Base-by-base conservation (phyloP, 1,140 invertebrate genomes). In the Trissolcus basalis region DNA sequence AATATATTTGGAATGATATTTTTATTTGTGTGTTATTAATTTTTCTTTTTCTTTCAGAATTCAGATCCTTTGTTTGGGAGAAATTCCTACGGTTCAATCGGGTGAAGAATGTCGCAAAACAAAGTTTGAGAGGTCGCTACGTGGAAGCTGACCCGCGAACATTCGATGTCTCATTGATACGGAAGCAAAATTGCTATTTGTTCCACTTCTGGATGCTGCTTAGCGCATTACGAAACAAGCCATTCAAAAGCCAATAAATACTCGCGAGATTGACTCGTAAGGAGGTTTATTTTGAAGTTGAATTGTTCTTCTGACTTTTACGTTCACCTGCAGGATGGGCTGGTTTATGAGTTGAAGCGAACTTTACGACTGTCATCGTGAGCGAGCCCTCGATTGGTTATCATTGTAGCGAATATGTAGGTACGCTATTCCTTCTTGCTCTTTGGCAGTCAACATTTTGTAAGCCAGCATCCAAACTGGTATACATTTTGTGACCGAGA, bases 231-330 rank as follows among this genome's bases (percentile, higher is more conserved):
- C 47, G 63, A 56, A 58, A 58, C 45, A 19, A 16, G 12, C 14
- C 36, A 48, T 49, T 56, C 32, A 56, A 49, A 36, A 27, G 10
- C 0, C 19, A 6, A 43, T 58, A 67, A 67, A 67, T 67, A 47
- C 43, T 50, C 19, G 12, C 10, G n/a, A n/a, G 39, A 67, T 67
- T 67, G 63, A 67, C 63, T 67, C 47, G 53, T 56, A 65, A 65
- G 45, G 33, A 55, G 61, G 35, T 65, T 65, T 56, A 65, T 56
- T 55, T 63, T 65, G 27, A 49, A 65, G 51, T 41, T 14, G 36
- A 65, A 56, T 56, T 56, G 44, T 50, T 49, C 35, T 43, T 55
- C 32, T 43, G 44, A 56, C 53, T 12, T 64, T 64, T 54, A 64
- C 41, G 33, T 27, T 54, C 12, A 27, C 15, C 43, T 9, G 27